Evolutionary conservation across 2,888 invertebrate genomes (phyloP), one percentile per base, ranked within the genome.

Genomic region (Thecophora atra): DNA sequence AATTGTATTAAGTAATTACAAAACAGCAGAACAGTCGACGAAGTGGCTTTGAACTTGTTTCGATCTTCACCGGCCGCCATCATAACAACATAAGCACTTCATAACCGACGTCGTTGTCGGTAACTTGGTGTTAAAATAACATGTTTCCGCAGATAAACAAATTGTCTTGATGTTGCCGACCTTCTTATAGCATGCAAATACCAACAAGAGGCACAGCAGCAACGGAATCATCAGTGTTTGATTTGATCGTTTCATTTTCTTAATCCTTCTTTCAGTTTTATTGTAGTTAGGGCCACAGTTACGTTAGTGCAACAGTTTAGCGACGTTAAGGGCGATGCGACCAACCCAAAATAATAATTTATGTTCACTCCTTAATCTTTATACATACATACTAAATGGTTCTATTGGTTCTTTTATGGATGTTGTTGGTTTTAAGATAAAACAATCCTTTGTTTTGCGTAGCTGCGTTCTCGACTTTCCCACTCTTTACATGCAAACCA

Each of bases 71-170:
- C 19, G n/a, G 17, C 58, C 15, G 58, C 58, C 26, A 58, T n/a
- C n/a, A n/a, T n/a, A n/a, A n/a, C n/a, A n/a, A n/a, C n/a, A n/a
- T 58, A 58, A 58, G 28, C 58, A 58, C 58, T 17, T 58, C 58
- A 58, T 58, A 58, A 58, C 58, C 13, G 8, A 58, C 58, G 17
- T 28, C 24, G 58, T 54, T 54, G 24, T 51, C n/a, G n/a, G n/a
- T 51, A 65, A 65, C 21, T 17, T 47, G 47, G 47, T 51, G 51
- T 65, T 65, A 51, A 65, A 65, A 58, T 58, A 24, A 58, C 58
- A 24, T 26, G 58, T 58, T 58, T 8, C 58, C 11, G 26, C 28
- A 15, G 28, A 8, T 21, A 26, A 58, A 58, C 58, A 58, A 58
- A 26, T 28, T 13, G 24, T 28, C 15, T 58, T 58, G 58, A 26